These are phyloP conservation scores for Ochropacha duplaris DNA, from an alignment of 2,888 invertebrate species.

Conservation along the genomic window DNA sequence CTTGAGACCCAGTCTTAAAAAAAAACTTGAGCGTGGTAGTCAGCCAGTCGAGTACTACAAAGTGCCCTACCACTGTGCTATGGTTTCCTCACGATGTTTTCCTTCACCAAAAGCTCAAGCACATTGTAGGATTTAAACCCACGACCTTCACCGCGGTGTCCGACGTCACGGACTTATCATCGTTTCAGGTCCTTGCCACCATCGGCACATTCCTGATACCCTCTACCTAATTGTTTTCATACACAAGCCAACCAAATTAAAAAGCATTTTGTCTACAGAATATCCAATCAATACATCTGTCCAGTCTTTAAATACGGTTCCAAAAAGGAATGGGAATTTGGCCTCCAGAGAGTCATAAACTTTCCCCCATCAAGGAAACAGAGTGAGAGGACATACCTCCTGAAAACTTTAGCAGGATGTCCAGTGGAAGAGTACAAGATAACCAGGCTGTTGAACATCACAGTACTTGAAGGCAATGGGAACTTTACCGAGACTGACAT, in stretches of 20 bases:
- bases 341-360: conserved; percentile 88
- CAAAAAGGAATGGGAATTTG: conserved; percentile 91
- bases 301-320: conserved; percentile 93
- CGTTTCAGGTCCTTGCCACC: no score
- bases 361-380: conserved; percentile 88
- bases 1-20: no score
- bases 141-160: no score
- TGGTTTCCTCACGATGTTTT: no score
- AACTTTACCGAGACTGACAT: conserved; percentile 91
- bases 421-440: conserved; percentile 88
- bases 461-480: conserved; percentile 86
- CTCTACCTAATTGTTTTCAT: conserved; percentile 3
- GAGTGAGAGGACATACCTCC: conserved; percentile 89
- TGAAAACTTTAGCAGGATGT: conserved; percentile 91
- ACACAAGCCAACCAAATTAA: no score
- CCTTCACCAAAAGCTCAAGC: no score
- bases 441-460: conserved; percentile 84
- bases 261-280: conserved; percentile 75
- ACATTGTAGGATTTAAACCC: no score
- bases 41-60: no score
- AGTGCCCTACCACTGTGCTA: no score
- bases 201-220: no score
- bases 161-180: no score
- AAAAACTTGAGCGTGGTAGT: no score
- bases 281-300: conserved; percentile 89